These are phyloP conservation scores for Pristionchus exspectatus DNA, from an alignment of 2,888 invertebrate species.

Conservation along the genomic window DNA sequence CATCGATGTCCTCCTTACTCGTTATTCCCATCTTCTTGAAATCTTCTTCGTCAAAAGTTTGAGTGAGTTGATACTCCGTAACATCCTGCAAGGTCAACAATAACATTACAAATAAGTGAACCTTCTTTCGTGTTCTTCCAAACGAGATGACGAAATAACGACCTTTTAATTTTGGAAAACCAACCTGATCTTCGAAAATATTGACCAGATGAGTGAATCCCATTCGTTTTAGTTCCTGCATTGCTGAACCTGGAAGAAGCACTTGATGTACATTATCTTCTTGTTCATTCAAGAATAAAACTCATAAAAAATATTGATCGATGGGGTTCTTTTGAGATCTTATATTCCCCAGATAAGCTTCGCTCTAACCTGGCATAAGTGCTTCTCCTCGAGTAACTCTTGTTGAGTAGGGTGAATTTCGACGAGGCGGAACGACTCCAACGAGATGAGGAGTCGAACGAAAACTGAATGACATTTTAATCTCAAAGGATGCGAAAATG, in stretches of 20 bases:
- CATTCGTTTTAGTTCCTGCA: not conserved
- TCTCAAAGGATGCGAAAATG: too few relatives aligned
- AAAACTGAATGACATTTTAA: not conserved
- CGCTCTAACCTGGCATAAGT: not conserved
- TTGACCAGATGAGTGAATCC: not conserved
- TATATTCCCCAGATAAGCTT: not conserved
- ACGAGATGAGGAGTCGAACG: conserved; percentile 15
- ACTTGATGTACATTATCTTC: not conserved
- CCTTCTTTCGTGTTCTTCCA: not conserved
- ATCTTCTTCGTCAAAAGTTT: conserved; percentile 49
- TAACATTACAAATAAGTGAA: not conserved
- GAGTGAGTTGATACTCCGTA: conserved; percentile 33
- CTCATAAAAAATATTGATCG: not conserved
- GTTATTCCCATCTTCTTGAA: conserved; percentile 56
- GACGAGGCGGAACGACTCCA: not conserved
- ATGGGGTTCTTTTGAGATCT: not conserved
- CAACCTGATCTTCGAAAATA: conserved; percentile 47
- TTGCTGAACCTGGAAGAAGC: not conserved
- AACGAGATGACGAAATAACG: not conserved
- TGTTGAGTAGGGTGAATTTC: conserved; percentile 16
- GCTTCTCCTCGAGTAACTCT: not conserved
- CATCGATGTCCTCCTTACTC: not conserved
- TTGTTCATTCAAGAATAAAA: not conserved
- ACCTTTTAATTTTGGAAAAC: too few relatives aligned
- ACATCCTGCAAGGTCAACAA: conserved; percentile 38